Percentiles rank a stretch among this genome's conserved stretches.
phyloP scores from a whole-genome alignment of 2,888 invertebrate genomes.

The Tetramorium bicarinatum region DNA sequence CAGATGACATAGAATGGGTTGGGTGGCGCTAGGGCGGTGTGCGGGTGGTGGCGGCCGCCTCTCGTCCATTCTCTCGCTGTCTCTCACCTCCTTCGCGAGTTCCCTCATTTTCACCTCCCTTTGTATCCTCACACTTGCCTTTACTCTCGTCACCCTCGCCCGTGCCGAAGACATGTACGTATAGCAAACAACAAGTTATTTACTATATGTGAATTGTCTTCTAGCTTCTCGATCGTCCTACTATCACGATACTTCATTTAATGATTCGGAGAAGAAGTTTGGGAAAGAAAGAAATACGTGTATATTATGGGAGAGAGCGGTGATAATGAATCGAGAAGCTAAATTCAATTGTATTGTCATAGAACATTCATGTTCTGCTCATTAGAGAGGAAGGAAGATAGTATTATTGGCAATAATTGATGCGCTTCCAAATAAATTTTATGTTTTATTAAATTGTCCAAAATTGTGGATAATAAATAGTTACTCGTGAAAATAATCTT shows the following conservation, averaged over 20 bases:
- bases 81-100: slow-evolving; percentile 85
- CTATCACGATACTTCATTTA: background rate
- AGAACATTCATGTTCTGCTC: background rate
- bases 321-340: slow-evolving; percentile 34
- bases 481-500: background rate
- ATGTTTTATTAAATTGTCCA: background rate
- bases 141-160: slow-evolving; percentile 84
- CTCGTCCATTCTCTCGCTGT: slow-evolving; percentile 85
- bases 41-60: slow-evolving; percentile 85
- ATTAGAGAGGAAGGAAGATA: slow-evolving; percentile 22
- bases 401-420: slow-evolving; percentile 20
- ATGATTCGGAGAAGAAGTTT: background rate
- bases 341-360: slow-evolving; percentile 13
- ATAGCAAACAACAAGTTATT: slow-evolving; percentile 65
- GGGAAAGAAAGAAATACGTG: background rate
- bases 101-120: slow-evolving; percentile 83
- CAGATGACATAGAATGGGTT: slow-evolving; percentile 97
- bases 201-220: slow-evolving; percentile 33
- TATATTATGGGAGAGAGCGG: background rate
- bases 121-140: slow-evolving; percentile 84
- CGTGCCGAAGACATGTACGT: slow-evolving; percentile 85
- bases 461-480: background rate
- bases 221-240: slow-evolving; percentile 58
- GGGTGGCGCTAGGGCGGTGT: slow-evolving; percentile 93
- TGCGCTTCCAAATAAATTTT: background rate